Evolutionary conservation across 2,888 invertebrate species (phyloP).

Genomic region (Leuctra nigra): DNA sequence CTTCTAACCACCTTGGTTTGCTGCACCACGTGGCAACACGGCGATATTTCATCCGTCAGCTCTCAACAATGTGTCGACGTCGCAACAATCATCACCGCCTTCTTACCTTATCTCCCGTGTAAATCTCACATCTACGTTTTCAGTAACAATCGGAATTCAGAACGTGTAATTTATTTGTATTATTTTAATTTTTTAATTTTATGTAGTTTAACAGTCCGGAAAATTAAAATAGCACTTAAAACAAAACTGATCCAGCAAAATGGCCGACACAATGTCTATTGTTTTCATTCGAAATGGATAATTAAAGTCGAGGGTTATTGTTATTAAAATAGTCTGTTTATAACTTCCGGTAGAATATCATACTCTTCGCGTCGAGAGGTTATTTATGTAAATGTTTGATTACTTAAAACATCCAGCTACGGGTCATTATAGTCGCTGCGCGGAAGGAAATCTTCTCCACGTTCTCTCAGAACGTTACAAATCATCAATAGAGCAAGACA

Average conservation of each 20-base stretch:
- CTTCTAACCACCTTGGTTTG: too few species aligned
- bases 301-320: slow-evolving; percentile 25
- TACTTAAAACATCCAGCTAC: slow-evolving; percentile 6
- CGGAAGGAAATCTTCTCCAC: too few species aligned
- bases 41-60: too few species aligned
- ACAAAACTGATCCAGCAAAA: slow-evolving; percentile 9
- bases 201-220: slow-evolving; percentile 19
- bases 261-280: slow-evolving; percentile 18
- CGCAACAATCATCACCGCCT: too few species aligned
- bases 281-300: slow-evolving; percentile 22
- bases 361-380: slow-evolving; percentile 2
- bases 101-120: too few species aligned
- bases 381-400: slow-evolving; percentile 24
- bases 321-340: slow-evolving; percentile 25
- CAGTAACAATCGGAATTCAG: not conserved
- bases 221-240: slow-evolving; percentile 21
- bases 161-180: slow-evolving; percentile 17
- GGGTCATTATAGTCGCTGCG: too few species aligned
- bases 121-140: slow-evolving; percentile 9
- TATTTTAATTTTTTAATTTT: slow-evolving; percentile 16
- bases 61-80: too few species aligned
- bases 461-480: too few species aligned
- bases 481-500: too few species aligned
- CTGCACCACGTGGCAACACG: too few species aligned
- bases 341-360: slow-evolving; percentile 25